Evolutionary conservation across 2,113 vertebrate species (phyloP).

Genomic region (Notechis scutatus): DNA sequence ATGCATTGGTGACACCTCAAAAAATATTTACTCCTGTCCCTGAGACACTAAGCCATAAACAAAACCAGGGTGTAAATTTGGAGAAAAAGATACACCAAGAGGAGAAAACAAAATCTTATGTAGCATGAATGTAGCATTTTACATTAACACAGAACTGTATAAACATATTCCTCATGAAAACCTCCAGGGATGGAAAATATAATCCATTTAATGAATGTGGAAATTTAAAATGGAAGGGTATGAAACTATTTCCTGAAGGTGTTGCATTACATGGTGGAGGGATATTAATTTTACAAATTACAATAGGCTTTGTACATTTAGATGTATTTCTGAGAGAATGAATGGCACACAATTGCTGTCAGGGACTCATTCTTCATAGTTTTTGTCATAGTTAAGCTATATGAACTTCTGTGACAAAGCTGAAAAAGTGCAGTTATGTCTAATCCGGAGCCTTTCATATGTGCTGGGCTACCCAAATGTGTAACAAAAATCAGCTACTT

Average conservation of each 20-base stretch:
- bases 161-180: neutral
- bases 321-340: neutral
- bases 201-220: neutral
- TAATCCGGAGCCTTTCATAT: neutral
- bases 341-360: neutral
- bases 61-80: conserved; percentile 36
- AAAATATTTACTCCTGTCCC: conserved; percentile 45
- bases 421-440: neutral
- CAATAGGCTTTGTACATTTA: neutral
- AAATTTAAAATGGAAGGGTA: neutral
- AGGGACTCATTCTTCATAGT: neutral
- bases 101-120: conserved; percentile 38
- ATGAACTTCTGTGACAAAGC: neutral
- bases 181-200: neutral
- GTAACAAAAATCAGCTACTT: neutral
- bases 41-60: conserved; percentile 47
- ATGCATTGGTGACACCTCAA: conserved; percentile 37
- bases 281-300: neutral
- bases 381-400: neutral
- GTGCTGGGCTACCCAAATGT: neutral
- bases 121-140: conserved; percentile 3
- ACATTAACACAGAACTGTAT: neutral
- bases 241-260: neutral
- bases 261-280: neutral
- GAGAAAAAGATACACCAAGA: conserved; percentile 1